Percentiles rank a stretch among this genome's conserved stretches.
phyloP scores from a whole-genome alignment of 1,140 invertebrate species.

The Apis cerana region DNA sequence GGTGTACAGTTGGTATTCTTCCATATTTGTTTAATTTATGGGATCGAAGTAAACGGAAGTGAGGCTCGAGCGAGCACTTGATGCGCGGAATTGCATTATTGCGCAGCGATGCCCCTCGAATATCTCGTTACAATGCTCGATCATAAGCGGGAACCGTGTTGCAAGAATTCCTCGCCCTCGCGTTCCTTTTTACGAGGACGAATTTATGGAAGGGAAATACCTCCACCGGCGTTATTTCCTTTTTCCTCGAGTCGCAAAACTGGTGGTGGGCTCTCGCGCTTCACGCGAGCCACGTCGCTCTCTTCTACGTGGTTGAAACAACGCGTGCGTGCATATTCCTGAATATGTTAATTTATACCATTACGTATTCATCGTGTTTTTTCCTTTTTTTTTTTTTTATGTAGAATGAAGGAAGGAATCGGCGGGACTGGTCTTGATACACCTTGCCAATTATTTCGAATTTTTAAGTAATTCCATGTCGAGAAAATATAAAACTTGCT shows the following conservation, averaged over 20 bases:
- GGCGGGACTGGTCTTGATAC: no score
- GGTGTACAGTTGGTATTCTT: neutral
- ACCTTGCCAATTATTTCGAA: no score
- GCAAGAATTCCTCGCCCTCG: constrained; percentile 65
- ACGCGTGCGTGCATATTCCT: neutral
- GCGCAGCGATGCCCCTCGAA: constrained; percentile 47
- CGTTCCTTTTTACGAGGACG: constrained; percentile 64
- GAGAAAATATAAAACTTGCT: no score
- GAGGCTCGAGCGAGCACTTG: constrained; percentile 28
- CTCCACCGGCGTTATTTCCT: constrained; percentile 48
- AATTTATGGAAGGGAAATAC: constrained; percentile 67
- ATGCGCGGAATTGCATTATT: constrained; percentile 59
- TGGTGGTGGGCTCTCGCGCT: neutral
- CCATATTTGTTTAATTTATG: constrained; percentile 50
- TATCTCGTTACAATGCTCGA: constrained; percentile 48
- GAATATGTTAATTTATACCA: neutral
- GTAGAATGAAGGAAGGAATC: no score
- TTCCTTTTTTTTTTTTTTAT: neutral
- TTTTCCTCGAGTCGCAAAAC: constrained; percentile 31
- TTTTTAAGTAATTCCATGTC: no score
- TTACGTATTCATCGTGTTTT: neutral
- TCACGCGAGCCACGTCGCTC: neutral
- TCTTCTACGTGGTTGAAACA: constrained; percentile 15
- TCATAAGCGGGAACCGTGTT: constrained; percentile 57
- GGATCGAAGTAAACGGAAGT: constrained; percentile 34